A percentile compares a stretch with the other conserved stretches of the same genome.
These are phyloP conservation scores for Brachionus rubens DNA, from an alignment of 1,140 invertebrate species.

Conservation along the genomic window DNA sequence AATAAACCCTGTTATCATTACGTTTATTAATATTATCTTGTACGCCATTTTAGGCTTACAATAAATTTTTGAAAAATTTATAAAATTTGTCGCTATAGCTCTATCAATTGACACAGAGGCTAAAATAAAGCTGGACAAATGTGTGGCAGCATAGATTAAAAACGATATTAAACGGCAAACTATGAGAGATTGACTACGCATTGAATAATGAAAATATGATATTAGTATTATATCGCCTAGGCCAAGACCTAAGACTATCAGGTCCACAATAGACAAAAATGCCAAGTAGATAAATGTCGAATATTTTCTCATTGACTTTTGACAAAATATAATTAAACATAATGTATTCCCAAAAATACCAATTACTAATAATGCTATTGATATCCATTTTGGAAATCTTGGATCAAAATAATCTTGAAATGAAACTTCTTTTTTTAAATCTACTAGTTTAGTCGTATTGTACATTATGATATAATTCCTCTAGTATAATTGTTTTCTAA, in stretches of 20 bases:
- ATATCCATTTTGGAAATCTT: slow-evolving; percentile 15
- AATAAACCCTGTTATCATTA: background rate
- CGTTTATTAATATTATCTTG: background rate
- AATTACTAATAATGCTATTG: slow-evolving; percentile 3
- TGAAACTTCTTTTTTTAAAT: no score
- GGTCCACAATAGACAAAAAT: slow-evolving; percentile 36
- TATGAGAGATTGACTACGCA: slow-evolving; percentile 5
- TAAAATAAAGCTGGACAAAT: slow-evolving; percentile 33
- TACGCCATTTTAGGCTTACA: slow-evolving; percentile 26
- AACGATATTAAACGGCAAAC: slow-evolving; percentile 28
- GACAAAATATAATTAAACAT: slow-evolving; percentile 25
- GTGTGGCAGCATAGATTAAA: slow-evolving; percentile 37
- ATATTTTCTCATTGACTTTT: slow-evolving; percentile 16
- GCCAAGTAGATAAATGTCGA: slow-evolving; percentile 46
- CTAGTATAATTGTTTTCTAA: no score
- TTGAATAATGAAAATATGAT: slow-evolving; percentile 11
- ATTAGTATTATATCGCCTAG: slow-evolving; percentile 41
- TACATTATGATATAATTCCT: no score
- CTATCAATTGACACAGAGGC: slow-evolving; percentile 36
- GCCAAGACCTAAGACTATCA: slow-evolving; percentile 11
- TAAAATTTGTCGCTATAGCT: slow-evolving; percentile 27
- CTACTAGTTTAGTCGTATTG: no score
- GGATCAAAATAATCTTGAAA: slow-evolving; percentile 45
- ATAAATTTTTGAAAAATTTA: slow-evolving; percentile 39
- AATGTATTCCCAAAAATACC: slow-evolving; percentile 30